These are phyloP conservation scores for Drosophila anceps DNA, from an alignment of 2,888 invertebrate genomes.

Conservation along the genomic window DNA sequence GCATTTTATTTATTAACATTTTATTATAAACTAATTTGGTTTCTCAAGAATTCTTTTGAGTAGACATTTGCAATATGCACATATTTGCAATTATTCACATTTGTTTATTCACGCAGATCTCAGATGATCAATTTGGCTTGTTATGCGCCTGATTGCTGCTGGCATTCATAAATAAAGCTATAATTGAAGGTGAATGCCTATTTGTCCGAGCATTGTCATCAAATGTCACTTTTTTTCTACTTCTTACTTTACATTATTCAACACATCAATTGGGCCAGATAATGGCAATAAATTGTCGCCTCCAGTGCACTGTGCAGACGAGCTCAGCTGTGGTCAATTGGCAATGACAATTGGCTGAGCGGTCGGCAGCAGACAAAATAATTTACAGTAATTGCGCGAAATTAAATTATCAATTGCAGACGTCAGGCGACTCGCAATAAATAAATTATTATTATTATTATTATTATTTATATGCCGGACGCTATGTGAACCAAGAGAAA, in stretches of 20 bases:
- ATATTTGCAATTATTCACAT: background rate
- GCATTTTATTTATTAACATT: no score
- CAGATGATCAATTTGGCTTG: slow-evolving; percentile 11
- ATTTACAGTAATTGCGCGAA: slow-evolving; percentile 73
- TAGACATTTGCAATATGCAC: background rate
- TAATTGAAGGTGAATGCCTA: slow-evolving; percentile 38
- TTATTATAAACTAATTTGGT: background rate
- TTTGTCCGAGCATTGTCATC: slow-evolving; percentile 46
- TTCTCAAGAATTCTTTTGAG: background rate
- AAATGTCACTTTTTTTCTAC: slow-evolving; percentile 11
- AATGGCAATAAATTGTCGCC: slow-evolving; percentile 56
- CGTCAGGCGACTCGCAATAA: slow-evolving; percentile 60
- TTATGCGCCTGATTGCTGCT: slow-evolving; percentile 10
- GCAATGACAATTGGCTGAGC: slow-evolving; percentile 32
- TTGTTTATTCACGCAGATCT: background rate
- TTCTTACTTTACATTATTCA: slow-evolving; percentile 9
- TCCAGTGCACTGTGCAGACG: slow-evolving; percentile 22
- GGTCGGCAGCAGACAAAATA: slow-evolving; percentile 56
- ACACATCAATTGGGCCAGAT: slow-evolving; percentile 44
- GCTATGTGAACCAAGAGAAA: slow-evolving; percentile 62
- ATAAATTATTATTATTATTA: slow-evolving; percentile 60
- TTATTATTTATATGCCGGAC: slow-evolving; percentile 23
- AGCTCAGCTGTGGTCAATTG: slow-evolving; percentile 30
- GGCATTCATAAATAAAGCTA: slow-evolving; percentile 34
- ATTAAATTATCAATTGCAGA: slow-evolving; percentile 78